Percentiles rank a stretch among this genome's conserved stretches.
Conservation (phyloP, 2,113 vertebrate species). For the Colaptes auratus region DNA sequence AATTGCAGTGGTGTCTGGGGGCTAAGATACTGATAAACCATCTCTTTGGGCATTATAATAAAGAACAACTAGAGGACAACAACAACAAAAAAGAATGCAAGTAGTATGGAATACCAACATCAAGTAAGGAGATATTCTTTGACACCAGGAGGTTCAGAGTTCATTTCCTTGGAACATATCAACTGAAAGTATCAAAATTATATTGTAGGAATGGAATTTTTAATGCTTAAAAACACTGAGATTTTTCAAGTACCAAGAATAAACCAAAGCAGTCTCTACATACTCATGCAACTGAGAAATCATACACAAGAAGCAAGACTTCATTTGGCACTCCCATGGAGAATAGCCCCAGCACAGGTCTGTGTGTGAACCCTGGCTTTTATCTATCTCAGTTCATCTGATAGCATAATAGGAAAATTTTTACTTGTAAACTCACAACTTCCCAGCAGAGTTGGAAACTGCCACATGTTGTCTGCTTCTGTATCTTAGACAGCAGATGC, state of each 20-base stretch:
- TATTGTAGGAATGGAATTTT: background rate
- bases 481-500: background rate
- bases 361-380: background rate
- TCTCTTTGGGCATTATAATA: background rate
- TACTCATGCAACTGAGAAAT: background rate
- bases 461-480: background rate
- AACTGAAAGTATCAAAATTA: slow-evolving; percentile 25
- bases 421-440: background rate
- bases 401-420: background rate
- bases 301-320: background rate
- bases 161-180: background rate
- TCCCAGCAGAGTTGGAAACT: background rate
- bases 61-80: slow-evolving; percentile 32
- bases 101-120: slow-evolving; percentile 31
- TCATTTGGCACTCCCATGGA: background rate
- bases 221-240: background rate
- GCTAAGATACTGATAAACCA: background rate
- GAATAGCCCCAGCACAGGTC: slow-evolving; percentile 11
- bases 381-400: background rate
- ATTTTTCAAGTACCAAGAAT: slow-evolving; percentile 34
- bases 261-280: background rate
- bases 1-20: background rate
- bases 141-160: background rate
- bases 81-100: slow-evolving; percentile 43
- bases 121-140: background rate